Conservation (phyloP, 1,140 invertebrate genomes). For the Heliconius himera region DNA sequence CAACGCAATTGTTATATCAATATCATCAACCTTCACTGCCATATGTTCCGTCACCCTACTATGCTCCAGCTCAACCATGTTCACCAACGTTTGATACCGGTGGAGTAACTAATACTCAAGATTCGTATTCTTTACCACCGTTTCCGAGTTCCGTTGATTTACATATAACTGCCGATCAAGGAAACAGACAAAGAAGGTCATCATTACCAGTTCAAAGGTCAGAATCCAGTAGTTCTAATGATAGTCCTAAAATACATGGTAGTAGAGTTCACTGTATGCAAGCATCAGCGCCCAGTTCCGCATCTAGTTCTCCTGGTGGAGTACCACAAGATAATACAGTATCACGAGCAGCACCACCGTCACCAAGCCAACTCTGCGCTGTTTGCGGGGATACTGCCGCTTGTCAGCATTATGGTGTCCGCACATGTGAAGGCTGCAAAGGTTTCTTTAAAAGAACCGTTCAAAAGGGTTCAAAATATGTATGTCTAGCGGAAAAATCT, state of each 20-base stretch:
- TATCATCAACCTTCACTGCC: slow-evolving; percentile 83
- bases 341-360: slow-evolving; percentile 83
- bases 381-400: slow-evolving; percentile 99
- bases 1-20: slow-evolving; percentile 83
- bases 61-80: slow-evolving; percentile 82
- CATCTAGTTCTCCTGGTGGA: slow-evolving; percentile 85
- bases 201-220: slow-evolving; percentile 89
- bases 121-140: slow-evolving; percentile 84
- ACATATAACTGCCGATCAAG: slow-evolving; percentile 82
- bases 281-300: slow-evolving; percentile 85
- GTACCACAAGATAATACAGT: slow-evolving; percentile 80
- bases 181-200: slow-evolving; percentile 85
- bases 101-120: slow-evolving; percentile 78
- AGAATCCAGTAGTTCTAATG: slow-evolving; percentile 87
- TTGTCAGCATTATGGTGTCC: slow-evolving; percentile 98
- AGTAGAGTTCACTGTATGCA: slow-evolving; percentile 80
- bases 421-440: slow-evolving; percentile 99
- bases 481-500: slow-evolving; percentile 97
- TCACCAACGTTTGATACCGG: slow-evolving; percentile 80
- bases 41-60: slow-evolving; percentile 80
- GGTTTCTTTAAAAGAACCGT: slow-evolving; percentile 98
- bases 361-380: slow-evolving; percentile 95
- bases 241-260: slow-evolving; percentile 84
- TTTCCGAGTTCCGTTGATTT: slow-evolving; percentile 84
- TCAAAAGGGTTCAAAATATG: slow-evolving; percentile 99